Conservation (phyloP, 2,113 vertebrate species). For the Pycnonotus jocosus region DNA sequence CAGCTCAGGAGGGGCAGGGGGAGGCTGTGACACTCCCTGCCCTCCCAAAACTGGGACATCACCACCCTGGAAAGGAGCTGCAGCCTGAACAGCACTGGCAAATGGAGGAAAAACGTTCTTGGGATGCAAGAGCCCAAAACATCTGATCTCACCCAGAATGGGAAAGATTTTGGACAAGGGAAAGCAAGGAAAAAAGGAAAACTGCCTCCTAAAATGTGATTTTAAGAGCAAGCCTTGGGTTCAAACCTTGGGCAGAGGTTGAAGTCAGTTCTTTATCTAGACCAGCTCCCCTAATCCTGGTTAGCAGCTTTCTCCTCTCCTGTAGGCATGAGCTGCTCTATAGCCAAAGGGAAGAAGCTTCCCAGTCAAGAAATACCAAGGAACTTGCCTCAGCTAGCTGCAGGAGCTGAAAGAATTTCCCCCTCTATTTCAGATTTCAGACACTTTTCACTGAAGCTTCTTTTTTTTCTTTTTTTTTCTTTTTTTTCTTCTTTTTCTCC, state of each 20-base stretch:
- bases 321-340: neutral
- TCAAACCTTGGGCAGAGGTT: constrained; percentile 55
- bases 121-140: neutral
- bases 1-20: fast-evolving
- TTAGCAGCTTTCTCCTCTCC: constrained; percentile 30
- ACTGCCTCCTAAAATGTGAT: neutral
- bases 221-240: neutral
- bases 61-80: neutral
- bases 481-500: too few species aligned
- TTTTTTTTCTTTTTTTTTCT: too few species aligned
- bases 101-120: fast-evolving
- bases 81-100: neutral
- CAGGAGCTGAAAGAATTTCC: neutral
- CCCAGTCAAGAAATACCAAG: constrained; percentile 25
- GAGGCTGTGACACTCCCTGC: neutral
- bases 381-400: constrained; percentile 56
- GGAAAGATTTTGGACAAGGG: neutral
- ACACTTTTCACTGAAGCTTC: neutral
- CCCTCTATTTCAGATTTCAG: constrained; percentile 1
- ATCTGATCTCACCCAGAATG: neutral
- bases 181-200: neutral
- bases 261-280: constrained; percentile 33
- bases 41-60: neutral
- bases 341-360: constrained; percentile 52
- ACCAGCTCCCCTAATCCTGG: constrained; percentile 18